phyloP scores from a whole-genome alignment of 2,113 vertebrate species.

The Thamnaconus septentrionalis region DNA sequence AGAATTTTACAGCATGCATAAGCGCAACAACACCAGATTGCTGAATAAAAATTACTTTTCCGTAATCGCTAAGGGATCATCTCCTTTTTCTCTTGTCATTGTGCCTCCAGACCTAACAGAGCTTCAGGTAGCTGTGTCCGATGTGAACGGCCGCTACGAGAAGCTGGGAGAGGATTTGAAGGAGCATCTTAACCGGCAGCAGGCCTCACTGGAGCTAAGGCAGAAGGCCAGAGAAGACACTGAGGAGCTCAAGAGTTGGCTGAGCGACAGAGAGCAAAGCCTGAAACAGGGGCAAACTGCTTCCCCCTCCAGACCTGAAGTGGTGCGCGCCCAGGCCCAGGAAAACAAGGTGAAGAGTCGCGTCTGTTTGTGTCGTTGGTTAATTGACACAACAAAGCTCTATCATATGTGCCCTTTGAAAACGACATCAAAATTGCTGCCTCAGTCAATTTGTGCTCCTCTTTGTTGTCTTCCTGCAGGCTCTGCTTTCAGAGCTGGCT shows the following conservation, averaged over 20 bases:
- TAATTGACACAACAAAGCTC: not conserved
- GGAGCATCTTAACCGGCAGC: conserved; percentile 78
- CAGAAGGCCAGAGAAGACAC: conserved; percentile 80
- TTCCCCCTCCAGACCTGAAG: conserved; percentile 87
- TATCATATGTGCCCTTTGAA: too few relatives aligned
- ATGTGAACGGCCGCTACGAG: conserved; percentile 84
- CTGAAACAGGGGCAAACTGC: conserved; percentile 75
- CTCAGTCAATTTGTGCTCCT: not conserved
- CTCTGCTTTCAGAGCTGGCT: conserved; percentile 86
- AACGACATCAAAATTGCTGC: too few relatives aligned
- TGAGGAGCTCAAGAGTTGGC: conserved; percentile 79
- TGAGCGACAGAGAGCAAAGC: conserved; percentile 82
- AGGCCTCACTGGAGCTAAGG: conserved; percentile 77
- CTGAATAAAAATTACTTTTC: not conserved
- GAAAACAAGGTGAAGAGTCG: conserved; percentile 88
- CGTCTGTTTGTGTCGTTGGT: not conserved
- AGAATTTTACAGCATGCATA: not conserved
- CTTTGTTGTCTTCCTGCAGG: conserved; percentile 69
- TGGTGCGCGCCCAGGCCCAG: conserved; percentile 85
- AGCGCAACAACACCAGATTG: too few relatives aligned
- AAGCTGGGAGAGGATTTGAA: conserved; percentile 79
- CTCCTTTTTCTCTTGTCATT: not conserved
- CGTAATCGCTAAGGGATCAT: fast-evolving
- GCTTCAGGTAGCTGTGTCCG: conserved; percentile 90
- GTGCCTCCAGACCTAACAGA: conserved; percentile 86